These are phyloP conservation scores for Parapristionchus giblindavisi DNA, from an alignment of 2,888 invertebrate species.

Conservation along the genomic window DNA sequence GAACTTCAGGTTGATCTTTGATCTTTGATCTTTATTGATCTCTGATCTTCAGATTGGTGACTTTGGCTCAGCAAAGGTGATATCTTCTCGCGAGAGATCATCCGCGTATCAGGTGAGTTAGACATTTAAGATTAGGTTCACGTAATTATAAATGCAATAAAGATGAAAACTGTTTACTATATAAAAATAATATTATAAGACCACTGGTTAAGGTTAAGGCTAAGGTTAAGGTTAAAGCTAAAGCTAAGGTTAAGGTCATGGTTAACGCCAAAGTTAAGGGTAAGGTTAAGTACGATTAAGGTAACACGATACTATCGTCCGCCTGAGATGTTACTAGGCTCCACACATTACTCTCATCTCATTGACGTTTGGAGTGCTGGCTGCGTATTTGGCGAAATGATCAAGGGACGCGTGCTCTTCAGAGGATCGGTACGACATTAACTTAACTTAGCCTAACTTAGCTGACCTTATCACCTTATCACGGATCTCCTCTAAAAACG, in stretches of 20 bases:
- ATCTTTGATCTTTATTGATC: too few species aligned
- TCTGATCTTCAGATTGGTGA: conserved; percentile 48
- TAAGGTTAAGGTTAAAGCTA: too few species aligned
- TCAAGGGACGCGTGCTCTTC: conserved; percentile 44
- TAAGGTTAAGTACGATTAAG: conserved; percentile 28
- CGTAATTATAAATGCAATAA: too few species aligned
- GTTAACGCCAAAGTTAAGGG: too few species aligned
- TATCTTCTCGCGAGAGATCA: conserved; percentile 35
- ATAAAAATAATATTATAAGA: too few species aligned
- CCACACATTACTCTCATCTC: conserved; percentile 37
- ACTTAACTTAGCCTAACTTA: too few species aligned
- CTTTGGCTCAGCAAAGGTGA: conserved; percentile 53
- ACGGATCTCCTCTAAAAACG: too few species aligned
- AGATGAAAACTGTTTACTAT: too few species aligned
- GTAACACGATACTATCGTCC: conserved; percentile 53
- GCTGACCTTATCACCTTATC: too few species aligned
- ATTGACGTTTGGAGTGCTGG: conserved; percentile 50
- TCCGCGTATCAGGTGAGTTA: conserved; percentile 41
- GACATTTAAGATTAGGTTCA: too few species aligned
- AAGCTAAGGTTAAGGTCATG: too few species aligned
- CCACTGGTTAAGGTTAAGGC: too few species aligned
- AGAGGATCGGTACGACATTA: conserved; percentile 23
- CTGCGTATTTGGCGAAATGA: conserved; percentile 51
- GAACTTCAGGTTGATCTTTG: conserved; percentile 6
- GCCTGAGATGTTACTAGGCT: conserved; percentile 48